phyloP scores from a whole-genome alignment of 2,888 invertebrate species.

The Meandrusa payeni region DNA sequence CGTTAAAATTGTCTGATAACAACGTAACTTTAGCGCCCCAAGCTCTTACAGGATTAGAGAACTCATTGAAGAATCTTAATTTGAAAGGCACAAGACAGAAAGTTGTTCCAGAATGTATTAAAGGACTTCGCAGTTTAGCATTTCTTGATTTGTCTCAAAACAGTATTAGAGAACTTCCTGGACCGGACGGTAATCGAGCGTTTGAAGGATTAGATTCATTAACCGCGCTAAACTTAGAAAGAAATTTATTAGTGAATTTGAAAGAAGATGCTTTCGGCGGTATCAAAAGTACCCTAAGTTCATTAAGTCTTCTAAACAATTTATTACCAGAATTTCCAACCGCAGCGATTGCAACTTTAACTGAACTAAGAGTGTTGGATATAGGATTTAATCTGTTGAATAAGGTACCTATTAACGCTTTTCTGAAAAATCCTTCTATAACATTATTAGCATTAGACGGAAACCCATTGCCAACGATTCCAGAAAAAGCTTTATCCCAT shows the following conservation, averaged over 20 bases:
- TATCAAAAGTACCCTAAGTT: conserved; percentile 90
- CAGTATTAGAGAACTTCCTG: conserved; percentile 90
- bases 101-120: conserved; percentile 88
- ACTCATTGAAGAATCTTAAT: conserved; percentile 92
- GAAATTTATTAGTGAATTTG: conserved; percentile 91
- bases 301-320: conserved; percentile 93
- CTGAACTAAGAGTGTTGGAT: conserved; percentile 92
- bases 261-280: conserved; percentile 89
- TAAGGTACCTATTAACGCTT: conserved; percentile 89
- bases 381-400: conserved; percentile 95
- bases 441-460: conserved; percentile 94
- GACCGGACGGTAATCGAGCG: conserved; percentile 82
- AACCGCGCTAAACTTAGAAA: conserved; percentile 92
- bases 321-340: conserved; percentile 93
- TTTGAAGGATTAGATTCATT: conserved; percentile 90
- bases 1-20: conserved; percentile 93
- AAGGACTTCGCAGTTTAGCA: conserved; percentile 88
- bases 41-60: conserved; percentile 90
- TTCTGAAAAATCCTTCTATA: conserved; percentile 90
- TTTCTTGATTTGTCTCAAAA: conserved; percentile 95
- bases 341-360: conserved; percentile 87
- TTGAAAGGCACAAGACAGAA: conserved; percentile 92
- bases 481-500: conserved; percentile 87
- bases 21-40: conserved; percentile 86
- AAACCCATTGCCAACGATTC: conserved; percentile 92